Percentiles rank a stretch among this genome's conserved stretches.
Conservation (phyloP, 2,888 invertebrate species). For the Fragum fragum region DNA sequence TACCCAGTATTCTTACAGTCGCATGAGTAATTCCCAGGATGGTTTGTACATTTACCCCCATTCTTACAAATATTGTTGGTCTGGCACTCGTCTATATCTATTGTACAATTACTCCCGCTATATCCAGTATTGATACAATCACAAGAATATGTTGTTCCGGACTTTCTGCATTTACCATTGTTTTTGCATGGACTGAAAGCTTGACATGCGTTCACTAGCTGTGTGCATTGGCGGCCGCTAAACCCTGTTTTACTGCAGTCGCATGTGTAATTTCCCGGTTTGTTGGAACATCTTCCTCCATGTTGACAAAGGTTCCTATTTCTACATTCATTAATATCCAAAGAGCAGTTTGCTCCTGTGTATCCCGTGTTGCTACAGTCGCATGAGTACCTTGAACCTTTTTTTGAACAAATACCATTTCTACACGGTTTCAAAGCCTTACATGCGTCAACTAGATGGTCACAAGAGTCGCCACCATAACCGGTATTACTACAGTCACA, state of each 20-base stretch:
- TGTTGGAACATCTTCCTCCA: not conserved
- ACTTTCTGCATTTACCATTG: slow-evolving; percentile 29
- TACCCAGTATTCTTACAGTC: not conserved
- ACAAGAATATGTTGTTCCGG: slow-evolving; percentile 17
- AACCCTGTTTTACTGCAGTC: not conserved
- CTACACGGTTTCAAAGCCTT: not conserved
- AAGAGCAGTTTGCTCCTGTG: not conserved
- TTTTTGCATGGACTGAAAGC: slow-evolving; percentile 27
- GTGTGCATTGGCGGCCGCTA: not conserved
- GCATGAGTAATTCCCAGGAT: not conserved
- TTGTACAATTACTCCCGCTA: not conserved
- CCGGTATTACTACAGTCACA: not conserved
- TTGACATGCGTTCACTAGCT: slow-evolving; percentile 3
- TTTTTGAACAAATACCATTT: not conserved
- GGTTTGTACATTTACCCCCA: not conserved
- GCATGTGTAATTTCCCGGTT: not conserved
- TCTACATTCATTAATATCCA: not conserved
- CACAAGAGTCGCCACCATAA: not conserved
- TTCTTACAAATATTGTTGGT: not conserved
- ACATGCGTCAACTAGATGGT: not conserved
- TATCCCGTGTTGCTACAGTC: not conserved
- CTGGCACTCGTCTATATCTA: not conserved
- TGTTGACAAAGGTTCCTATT: not conserved
- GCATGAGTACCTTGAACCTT: not conserved
- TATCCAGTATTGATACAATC: slow-evolving; percentile 19